Percentiles rank a stretch among this genome's conserved stretches.
Conservation (phyloP, 2,888 invertebrate species). For the Plemyria rubiginata region DNA sequence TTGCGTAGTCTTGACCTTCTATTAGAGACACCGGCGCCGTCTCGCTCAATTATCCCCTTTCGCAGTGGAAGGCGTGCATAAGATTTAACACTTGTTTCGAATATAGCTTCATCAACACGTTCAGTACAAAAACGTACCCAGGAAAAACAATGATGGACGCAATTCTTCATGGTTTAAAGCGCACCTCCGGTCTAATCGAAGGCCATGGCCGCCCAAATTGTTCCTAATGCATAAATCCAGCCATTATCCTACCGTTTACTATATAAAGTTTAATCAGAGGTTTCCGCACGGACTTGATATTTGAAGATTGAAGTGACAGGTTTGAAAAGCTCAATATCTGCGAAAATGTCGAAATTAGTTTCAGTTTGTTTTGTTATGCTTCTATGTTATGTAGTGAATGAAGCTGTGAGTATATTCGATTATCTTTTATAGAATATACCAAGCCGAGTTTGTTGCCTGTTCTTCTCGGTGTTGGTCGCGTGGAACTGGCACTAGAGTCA, state of each 20-base stretch:
- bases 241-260: constrained; percentile 32
- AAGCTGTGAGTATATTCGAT: constrained; percentile 46
- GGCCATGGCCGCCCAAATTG: constrained; percentile 41
- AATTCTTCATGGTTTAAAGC: constrained; percentile 39
- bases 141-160: constrained; percentile 27
- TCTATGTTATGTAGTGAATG: constrained; percentile 28
- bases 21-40: no score
- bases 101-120: background rate
- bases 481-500: no score
- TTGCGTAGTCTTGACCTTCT: no score
- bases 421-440: no score
- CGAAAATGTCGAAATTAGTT: constrained; percentile 36
- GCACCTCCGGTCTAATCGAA: constrained; percentile 48
- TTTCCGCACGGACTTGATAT: constrained; percentile 13
- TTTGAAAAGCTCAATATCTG: constrained; percentile 2
- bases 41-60: no score
- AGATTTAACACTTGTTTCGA: no score
- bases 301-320: constrained; percentile 5
- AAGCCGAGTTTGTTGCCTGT: no score
- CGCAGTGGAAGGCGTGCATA: no score
- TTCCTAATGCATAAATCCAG: constrained; percentile 33
- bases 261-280: constrained; percentile 22
- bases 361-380: constrained; percentile 34
- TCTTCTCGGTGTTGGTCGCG: no score
- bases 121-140: constrained; percentile 23